These are phyloP conservation scores for Adineta ricciae DNA, from an alignment of 2,888 invertebrate genomes.

Conservation along the genomic window DNA sequence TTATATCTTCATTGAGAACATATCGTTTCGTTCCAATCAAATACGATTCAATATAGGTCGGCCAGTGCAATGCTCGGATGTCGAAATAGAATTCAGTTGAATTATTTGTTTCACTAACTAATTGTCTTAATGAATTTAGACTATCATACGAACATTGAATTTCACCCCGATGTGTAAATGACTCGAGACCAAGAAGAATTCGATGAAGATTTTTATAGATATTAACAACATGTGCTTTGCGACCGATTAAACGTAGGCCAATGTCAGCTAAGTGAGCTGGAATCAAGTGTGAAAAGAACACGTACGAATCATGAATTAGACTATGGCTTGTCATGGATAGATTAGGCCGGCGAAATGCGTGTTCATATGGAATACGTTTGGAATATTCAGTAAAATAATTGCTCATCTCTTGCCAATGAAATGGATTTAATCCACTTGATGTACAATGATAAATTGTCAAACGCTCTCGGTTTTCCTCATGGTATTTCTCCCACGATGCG, in stretches of 20 bases:
- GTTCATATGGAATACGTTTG: conserved; percentile 64
- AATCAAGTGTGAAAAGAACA: conserved; percentile 66
- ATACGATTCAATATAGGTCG: conserved; percentile 46
- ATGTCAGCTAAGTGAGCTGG: conserved; percentile 75
- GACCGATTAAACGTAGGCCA: conserved; percentile 61
- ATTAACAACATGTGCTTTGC: conserved; percentile 59
- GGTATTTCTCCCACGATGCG: conserved; percentile 64
- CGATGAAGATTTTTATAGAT: conserved; percentile 56
- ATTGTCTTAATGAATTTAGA: conserved; percentile 26
- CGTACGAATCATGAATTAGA: conserved; percentile 64
- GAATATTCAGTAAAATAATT: conserved; percentile 37
- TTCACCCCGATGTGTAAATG: conserved; percentile 21
- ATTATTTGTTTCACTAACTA: conserved; percentile 19
- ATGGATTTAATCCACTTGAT: conserved; percentile 72
- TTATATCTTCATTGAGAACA: conserved; percentile 46
- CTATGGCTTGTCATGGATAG: conserved; percentile 44
- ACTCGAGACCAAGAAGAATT: conserved; percentile 66
- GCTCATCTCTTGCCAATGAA: conserved; percentile 74
- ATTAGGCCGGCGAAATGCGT: conserved; percentile 66
- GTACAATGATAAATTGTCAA: conserved; percentile 77
- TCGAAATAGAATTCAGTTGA: conserved; percentile 43
- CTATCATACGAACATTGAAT: conserved; percentile 31
- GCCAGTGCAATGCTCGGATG: conserved; percentile 45
- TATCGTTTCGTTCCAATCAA: conserved; percentile 47
- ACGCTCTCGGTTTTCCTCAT: conserved; percentile 38